Evolutionary conservation across 64 coral and sea anemone genomes (phyloP), one percentile per base, ranked within the genome.

Genomic region (Dendronephthya gigantea): DNA sequence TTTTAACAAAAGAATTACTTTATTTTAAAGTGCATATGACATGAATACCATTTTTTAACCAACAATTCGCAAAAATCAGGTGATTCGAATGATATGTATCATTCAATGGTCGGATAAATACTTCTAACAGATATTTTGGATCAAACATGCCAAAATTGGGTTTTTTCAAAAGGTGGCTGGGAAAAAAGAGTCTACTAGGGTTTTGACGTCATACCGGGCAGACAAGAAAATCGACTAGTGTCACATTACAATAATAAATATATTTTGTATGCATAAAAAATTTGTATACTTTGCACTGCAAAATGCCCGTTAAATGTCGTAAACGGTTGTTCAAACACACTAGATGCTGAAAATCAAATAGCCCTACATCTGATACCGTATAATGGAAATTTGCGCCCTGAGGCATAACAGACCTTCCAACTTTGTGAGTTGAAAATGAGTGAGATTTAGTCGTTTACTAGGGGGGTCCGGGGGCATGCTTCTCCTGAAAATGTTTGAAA

Each of bases 221-320:
- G 17, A 23, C 17, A 62, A 62, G 55, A 23, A 62, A 19, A 62
- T 62, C 25, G 55, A 62, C 25, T 27, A 15, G 55, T 22, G 25
- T 62, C 0, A 23, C 8, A 62, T 62, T 62, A 62, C 55, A n/a
- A 62, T 62, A 7, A 62, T 3, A n/a, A n/a, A n/a, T 62, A 16
- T 62, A 5, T 22, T 23, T 2, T 62, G 12, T 27, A 5, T 1
- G 55, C 25, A n/a, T 23, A 23, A 23, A 27, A 23, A 62, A 62
- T 62, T 62, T 62, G 4, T n/a, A 27, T 62, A 62, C 55, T 62
- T 27, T 27, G 19, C 2, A 23, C 19, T 7, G 1, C 3, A 0
- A 79, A 79, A 79, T 79, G 72, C 72, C 72, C 36, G 34, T 19
- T 79, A 34, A 19, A 79, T 79, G 72, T 79, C 22, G 72, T 79